Percentiles rank a stretch among this genome's conserved stretches.
phyloP scores from a whole-genome alignment of 2,888 invertebrate species.

The Clostera curtula region DNA sequence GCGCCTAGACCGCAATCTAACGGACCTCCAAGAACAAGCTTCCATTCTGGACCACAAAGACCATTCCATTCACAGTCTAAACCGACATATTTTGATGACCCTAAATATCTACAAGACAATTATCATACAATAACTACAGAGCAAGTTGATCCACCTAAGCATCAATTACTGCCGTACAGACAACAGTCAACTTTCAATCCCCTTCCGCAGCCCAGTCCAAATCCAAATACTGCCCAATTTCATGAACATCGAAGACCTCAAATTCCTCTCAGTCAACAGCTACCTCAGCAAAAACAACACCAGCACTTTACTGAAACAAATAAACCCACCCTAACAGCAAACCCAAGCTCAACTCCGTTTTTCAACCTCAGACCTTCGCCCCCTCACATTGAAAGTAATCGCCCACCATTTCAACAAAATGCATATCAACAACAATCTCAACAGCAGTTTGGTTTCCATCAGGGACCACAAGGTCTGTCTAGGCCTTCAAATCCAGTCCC shows the following conservation, averaged over 20 bases:
- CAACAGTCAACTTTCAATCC: conserved; percentile 47
- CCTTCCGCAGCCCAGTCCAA: conserved; percentile 43
- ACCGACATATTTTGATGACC: conserved; percentile 56
- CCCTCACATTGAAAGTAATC: conserved; percentile 54
- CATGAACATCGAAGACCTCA: conserved; percentile 52
- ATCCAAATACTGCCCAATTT: conserved; percentile 45
- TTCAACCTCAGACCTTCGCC: conserved; percentile 65
- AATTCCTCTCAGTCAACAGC: conserved; percentile 57
- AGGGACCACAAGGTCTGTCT: conserved; percentile 46
- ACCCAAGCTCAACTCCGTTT: conserved; percentile 54
- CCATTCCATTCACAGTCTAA: conserved; percentile 64
- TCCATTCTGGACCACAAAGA: conserved; percentile 71
- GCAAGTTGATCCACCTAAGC: conserved; percentile 59
- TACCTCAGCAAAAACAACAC: conserved; percentile 62
- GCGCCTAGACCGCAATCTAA: conserved; percentile 50
- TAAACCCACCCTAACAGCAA: conserved; percentile 45
- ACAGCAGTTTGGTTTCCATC: conserved; percentile 64
- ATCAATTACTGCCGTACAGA: conserved; percentile 50
- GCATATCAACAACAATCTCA: conserved; percentile 37
- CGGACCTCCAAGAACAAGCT: conserved; percentile 54
- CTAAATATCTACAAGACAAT: conserved; percentile 70
- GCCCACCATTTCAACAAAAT: conserved; percentile 52
- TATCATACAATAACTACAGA: conserved; percentile 70
- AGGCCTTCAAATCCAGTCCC: conserved; percentile 44
- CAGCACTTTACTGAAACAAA: conserved; percentile 57